These are phyloP conservation scores for Carettochelys insculpta DNA, from an alignment of 2,113 vertebrate genomes.

Conservation along the genomic window DNA sequence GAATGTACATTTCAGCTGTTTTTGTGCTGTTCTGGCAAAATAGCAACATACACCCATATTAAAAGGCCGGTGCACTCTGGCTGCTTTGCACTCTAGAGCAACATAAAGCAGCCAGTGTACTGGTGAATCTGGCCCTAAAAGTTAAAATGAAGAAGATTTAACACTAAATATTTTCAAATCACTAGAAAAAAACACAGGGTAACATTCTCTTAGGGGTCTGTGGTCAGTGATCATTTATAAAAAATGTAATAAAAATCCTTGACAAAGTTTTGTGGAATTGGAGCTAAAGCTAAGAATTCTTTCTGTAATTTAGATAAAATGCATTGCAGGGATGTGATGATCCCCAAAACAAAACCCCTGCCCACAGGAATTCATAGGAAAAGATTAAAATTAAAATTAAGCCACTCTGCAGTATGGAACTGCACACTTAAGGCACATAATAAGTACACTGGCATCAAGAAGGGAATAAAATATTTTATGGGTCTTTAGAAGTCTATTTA, in stretches of 20 bases:
- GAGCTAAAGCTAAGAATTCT: not conserved
- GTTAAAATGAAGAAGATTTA: not conserved
- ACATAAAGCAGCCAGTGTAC: not conserved
- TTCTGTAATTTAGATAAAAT: not conserved
- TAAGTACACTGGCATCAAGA: not conserved
- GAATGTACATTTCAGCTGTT: not conserved
- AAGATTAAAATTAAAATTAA: not conserved
- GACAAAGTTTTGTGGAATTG: accelerated
- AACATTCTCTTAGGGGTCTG: not conserved
- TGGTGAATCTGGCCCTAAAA: not conserved
- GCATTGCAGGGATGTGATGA: not conserved
- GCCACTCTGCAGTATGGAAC: not conserved
- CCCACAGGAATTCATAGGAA: not conserved
- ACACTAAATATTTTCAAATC: not conserved
- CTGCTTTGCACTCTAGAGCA: not conserved
- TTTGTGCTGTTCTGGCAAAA: not conserved
- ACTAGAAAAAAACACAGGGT: not conserved
- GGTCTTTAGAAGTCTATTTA: not conserved
- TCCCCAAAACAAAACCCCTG: not conserved
- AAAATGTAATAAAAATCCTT: not conserved
- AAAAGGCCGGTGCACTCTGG: not conserved
- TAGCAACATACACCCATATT: not conserved
- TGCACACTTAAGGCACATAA: not conserved
- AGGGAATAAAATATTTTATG: not conserved
- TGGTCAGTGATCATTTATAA: accelerated